Base-by-base conservation (phyloP, 2,797 vertebrate species). In the Parambassis ranga region DNA sequence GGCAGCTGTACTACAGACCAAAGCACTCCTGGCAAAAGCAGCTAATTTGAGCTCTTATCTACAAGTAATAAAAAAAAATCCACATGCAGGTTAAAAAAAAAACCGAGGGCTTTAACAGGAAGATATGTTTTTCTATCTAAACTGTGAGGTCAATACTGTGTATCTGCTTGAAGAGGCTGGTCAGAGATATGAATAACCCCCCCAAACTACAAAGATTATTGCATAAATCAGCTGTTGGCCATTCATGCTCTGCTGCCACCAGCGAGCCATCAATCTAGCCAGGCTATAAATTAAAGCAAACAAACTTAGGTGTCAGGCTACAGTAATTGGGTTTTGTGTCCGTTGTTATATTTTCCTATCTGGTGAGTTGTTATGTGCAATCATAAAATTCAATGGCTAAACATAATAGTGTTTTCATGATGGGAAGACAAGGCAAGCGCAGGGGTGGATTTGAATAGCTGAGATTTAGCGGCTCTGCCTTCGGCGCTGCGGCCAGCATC, bases 351-450 rank as follows among this genome's bases (percentile, higher is more conserved):
- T 75, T 84, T 88, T 76, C 50, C 51, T 78, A 73, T 86, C 59
- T 61, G 73, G 71, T 11, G 43, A 79, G 72, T 71, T 88, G 86
- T 87, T 90, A 82, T 79, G 83, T 42, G 13, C 65, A 85, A 87
- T 87, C 86, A 90, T 87, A 87, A 91, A 91, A 91, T 85, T 76
- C 82, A 90, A 80, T 83, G 86, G 86, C 79, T 85, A 74, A 83
- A 86, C 77, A 86, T 87, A 84, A 89, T 85, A 66, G 73, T 81
- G 78, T 89, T 89, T 86, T 87, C 75, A 74, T 67, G 79, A 81
- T 72, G 61, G 62, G 51, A 56, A 74, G 74, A 84, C 52, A n/a
- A 68, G 75, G 56, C 60, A 41, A 70, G 68, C 44, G 30, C 52
- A 55, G 46, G 62, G 55, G 68, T 27, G 46, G 64, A 77, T 81